Evolutionary conservation across 2,797 vertebrate species (phyloP).

Genomic region (Meda fulgida): DNA sequence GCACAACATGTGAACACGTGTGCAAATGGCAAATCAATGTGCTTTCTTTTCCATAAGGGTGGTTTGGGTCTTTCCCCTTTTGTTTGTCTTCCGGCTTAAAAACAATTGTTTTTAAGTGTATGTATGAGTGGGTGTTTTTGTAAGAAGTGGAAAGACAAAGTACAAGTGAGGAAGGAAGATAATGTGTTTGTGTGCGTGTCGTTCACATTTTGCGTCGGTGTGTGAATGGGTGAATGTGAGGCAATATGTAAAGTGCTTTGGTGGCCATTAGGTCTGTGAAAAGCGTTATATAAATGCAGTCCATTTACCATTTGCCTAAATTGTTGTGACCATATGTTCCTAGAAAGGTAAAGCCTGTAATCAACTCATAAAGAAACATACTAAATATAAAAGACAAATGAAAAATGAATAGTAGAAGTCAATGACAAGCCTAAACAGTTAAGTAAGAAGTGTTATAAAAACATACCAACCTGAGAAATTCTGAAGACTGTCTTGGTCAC

Average conservation of each 20-base stretch:
- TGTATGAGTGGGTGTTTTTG: conserved; percentile 24
- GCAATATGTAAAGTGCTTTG: too few species aligned
- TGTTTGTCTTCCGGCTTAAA: neutral
- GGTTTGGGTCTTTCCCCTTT: conserved; percentile 21
- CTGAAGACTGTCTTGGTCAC: neutral
- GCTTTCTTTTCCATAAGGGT: conserved; percentile 15
- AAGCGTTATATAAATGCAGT: too few species aligned
- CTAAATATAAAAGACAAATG: neutral
- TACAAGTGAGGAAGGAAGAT: neutral
- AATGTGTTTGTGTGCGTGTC: neutral
- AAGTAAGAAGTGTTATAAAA: neutral
- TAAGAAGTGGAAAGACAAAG: conserved; percentile 5
- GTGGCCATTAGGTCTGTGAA: too few species aligned
- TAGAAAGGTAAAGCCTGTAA: neutral
- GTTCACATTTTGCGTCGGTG: neutral
- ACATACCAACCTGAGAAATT: neutral
- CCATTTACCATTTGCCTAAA: too few species aligned
- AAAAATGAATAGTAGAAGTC: neutral
- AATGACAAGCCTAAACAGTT: neutral
- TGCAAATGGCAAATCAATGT: neutral
- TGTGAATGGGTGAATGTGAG: too few species aligned
- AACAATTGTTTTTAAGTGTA: neutral
- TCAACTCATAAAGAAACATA: neutral
- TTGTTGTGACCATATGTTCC: too few species aligned
- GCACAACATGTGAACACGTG: neutral